A percentile compares a stretch with the other conserved stretches of the same genome.
phyloP scores from a whole-genome alignment of 1,140 invertebrate species.

The Saccostrea echinata region DNA sequence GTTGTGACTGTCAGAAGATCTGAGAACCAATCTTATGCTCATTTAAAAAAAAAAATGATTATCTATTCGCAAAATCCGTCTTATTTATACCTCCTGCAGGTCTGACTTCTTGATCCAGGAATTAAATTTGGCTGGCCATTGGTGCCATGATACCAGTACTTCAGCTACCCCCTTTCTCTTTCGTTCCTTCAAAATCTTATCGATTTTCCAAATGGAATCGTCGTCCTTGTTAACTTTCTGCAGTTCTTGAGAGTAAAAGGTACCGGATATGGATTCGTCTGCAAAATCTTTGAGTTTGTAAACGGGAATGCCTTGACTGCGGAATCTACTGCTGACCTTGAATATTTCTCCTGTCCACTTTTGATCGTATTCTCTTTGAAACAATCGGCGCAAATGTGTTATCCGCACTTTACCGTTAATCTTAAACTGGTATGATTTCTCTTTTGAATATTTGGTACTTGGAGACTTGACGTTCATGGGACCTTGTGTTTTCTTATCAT shows the following conservation, averaged over 20 bases:
- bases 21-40: slow-evolving; percentile 44
- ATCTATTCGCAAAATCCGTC: not conserved
- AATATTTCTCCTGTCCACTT: slow-evolving; percentile 51
- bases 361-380: slow-evolving; percentile 49
- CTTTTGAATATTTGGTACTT: not conserved
- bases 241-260: slow-evolving; percentile 40
- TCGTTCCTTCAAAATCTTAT: slow-evolving; percentile 32
- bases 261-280: slow-evolving; percentile 9
- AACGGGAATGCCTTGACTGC: slow-evolving; percentile 24
- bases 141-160: slow-evolving; percentile 34
- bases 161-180: not conserved
- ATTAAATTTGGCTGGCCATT: slow-evolving; percentile 48
- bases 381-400: slow-evolving; percentile 34
- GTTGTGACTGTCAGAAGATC: slow-evolving; percentile 38
- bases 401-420: slow-evolving; percentile 39
- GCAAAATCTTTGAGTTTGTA: slow-evolving; percentile 38
- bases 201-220: slow-evolving; percentile 31
- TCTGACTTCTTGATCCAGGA: slow-evolving; percentile 40
- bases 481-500: not conserved
- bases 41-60: slow-evolving; percentile 46
- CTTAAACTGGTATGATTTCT: slow-evolving; percentile 25
- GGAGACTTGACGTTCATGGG: not conserved
- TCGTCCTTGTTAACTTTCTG: slow-evolving; percentile 26
- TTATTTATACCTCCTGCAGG: slow-evolving; percentile 15
- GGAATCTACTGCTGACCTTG: slow-evolving; percentile 6